Evolutionary conservation across 37 sponge, comb jelly and placozoan species (phyloP).

Genomic region (Eunapius fragilis): DNA sequence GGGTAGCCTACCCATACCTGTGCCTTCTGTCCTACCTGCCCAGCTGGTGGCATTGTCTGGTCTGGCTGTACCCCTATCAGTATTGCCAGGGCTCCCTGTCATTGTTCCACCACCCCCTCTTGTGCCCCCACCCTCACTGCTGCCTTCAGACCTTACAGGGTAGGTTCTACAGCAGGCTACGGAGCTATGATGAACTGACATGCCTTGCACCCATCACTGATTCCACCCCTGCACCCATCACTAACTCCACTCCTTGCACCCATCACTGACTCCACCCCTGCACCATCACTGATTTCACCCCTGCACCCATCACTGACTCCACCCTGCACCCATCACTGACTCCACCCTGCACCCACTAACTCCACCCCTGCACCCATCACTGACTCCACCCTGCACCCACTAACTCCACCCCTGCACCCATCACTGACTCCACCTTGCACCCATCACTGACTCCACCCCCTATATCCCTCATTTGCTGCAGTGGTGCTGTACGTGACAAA

Average conservation of each 20-base stretch:
- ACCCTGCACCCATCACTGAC: not conserved
- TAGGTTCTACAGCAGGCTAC: not conserved
- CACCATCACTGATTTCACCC: not conserved
- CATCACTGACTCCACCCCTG: too few species aligned
- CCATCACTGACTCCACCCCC: not conserved
- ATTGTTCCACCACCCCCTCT: not conserved
- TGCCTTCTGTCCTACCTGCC: not conserved
- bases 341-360: not conserved
- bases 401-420: not conserved
- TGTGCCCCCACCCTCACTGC: not conserved
- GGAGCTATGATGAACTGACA: not conserved
- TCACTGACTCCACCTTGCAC: not conserved
- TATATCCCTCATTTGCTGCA: not conserved
- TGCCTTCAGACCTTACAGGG: not conserved
- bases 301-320: not conserved
- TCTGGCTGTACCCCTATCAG: not conserved
- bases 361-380: not conserved
- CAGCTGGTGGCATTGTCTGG: not conserved
- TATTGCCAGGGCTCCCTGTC: not conserved
- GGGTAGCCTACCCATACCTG: not conserved
- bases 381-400: not conserved
- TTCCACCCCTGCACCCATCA: not conserved
- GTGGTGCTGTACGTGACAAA: conserved; percentile 7
- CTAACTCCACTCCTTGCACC: not conserved
- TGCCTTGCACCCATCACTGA: not conserved